phyloP scores from a whole-genome alignment of 2,888 invertebrate species.

The Marasmarcha lunaedactyla region DNA sequence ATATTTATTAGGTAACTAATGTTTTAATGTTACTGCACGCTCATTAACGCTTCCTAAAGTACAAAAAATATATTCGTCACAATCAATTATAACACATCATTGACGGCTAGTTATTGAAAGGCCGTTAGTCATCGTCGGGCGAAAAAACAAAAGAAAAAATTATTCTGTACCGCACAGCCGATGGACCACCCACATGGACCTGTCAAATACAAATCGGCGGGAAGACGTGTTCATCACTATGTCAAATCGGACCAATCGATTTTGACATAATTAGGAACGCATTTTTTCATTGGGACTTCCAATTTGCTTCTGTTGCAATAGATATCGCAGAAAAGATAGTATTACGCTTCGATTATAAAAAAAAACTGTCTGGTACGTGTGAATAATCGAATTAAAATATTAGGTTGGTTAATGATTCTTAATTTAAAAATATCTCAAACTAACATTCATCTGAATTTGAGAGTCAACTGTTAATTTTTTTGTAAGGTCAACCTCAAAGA shows the following conservation, averaged over 20 bases:
- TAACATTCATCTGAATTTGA: too few species aligned
- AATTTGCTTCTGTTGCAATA: slow-evolving; percentile 19
- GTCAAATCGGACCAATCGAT: slow-evolving; percentile 66
- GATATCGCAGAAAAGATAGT: too few species aligned
- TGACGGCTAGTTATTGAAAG: slow-evolving; percentile 59
- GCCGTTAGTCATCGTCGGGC: slow-evolving; percentile 53
- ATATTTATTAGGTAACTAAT: too few species aligned
- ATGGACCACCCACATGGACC: slow-evolving; percentile 58
- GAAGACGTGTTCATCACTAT: slow-evolving; percentile 64
- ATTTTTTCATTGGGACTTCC: neutral
- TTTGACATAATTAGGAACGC: slow-evolving; percentile 62
- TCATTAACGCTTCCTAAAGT: too few species aligned
- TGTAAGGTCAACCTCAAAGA: too few species aligned
- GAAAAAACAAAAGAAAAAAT: slow-evolving; percentile 34
- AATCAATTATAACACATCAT: slow-evolving; percentile 44
- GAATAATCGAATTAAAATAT: too few species aligned
- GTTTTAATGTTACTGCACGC: too few species aligned
- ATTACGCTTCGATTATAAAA: too few species aligned
- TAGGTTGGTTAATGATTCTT: too few species aligned
- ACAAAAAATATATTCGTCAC: neutral
- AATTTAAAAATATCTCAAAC: too few species aligned
- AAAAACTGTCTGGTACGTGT: too few species aligned
- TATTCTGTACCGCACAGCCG: slow-evolving; percentile 27
- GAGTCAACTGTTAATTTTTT: too few species aligned
- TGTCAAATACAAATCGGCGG: slow-evolving; percentile 53